Conservation (phyloP, 2,113 vertebrate genomes). For the Zapus hudsonius region DNA sequence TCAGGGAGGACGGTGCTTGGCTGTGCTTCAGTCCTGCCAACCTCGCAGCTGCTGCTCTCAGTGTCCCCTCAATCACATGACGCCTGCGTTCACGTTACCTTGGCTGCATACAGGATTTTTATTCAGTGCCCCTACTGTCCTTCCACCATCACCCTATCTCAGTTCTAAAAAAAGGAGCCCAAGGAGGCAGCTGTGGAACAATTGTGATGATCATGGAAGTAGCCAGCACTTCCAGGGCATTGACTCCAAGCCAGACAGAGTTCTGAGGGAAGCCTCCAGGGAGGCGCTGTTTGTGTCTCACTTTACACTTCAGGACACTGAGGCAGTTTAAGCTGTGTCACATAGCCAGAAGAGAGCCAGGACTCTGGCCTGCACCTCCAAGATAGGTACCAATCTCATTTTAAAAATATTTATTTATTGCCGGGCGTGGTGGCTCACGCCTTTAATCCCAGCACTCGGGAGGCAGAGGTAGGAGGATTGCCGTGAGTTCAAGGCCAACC, state of each 20-base stretch:
- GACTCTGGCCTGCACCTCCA: neutral
- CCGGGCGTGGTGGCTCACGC: too few species aligned
- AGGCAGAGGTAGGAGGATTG: too few species aligned
- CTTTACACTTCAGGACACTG: neutral
- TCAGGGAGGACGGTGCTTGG: neutral
- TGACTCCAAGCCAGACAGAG: constrained; percentile 13
- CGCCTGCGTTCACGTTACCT: neutral
- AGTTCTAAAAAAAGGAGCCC: neutral
- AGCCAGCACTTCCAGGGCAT: neutral
- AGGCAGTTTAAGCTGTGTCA: neutral
- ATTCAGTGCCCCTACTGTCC: neutral
- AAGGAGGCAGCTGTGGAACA: neutral
- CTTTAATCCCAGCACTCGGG: too few species aligned
- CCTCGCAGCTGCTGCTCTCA: neutral
- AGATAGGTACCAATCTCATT: neutral
- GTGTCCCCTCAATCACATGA: neutral
- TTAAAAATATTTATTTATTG: neutral
- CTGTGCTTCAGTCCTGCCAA: neutral
- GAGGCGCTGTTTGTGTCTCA: neutral
- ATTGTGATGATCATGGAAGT: neutral
- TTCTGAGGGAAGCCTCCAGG: neutral
- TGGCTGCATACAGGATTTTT: neutral
- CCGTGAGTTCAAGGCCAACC: too few species aligned
- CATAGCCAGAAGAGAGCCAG: neutral
- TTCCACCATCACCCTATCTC: neutral